These are phyloP conservation scores for Pandemis cinnamomeana DNA, from an alignment of 2,888 invertebrate species.

Conservation along the genomic window DNA sequence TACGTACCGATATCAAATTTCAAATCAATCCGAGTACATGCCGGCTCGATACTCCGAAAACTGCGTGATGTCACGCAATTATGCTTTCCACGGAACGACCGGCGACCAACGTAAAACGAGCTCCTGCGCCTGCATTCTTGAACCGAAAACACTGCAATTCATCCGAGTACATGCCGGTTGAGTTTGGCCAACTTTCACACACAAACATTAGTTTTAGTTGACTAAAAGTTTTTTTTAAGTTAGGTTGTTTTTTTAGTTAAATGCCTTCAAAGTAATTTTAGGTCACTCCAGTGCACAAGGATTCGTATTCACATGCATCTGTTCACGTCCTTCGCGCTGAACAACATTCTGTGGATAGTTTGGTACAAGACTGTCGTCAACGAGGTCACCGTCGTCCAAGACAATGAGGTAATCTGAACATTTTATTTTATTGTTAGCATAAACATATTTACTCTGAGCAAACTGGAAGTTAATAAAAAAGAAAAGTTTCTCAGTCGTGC, in stretches of 20 bases:
- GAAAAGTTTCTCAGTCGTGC: no score
- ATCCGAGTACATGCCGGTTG: neutral
- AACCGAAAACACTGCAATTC: neutral
- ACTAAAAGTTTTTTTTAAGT: neutral
- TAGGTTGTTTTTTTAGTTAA: neutral
- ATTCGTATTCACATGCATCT: slow-evolving; percentile 91
- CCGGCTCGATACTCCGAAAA: slow-evolving; percentile 34
- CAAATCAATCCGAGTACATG: no score
- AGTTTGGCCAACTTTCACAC: no score
- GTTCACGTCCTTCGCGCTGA: slow-evolving; percentile 89
- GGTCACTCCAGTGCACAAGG: slow-evolving; percentile 88
- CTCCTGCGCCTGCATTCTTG: slow-evolving; percentile 16
- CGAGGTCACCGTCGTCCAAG: slow-evolving; percentile 79
- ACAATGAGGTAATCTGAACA: slow-evolving; percentile 85
- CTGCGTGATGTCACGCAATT: slow-evolving; percentile 45
- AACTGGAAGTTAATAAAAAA: no score
- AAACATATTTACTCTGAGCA: no score
- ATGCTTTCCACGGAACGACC: slow-evolving; percentile 17
- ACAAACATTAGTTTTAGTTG: neutral
- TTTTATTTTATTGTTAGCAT: no score
- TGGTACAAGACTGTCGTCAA: slow-evolving; percentile 89
- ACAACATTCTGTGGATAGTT: slow-evolving; percentile 90
- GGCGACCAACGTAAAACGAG: slow-evolving; percentile 14
- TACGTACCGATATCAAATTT: no score
- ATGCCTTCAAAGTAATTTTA: slow-evolving; percentile 50